Percentiles rank a stretch among this genome's conserved stretches.
phyloP scores from a whole-genome alignment of 2,113 vertebrate species.

The Andinoacara biseriatus region DNA sequence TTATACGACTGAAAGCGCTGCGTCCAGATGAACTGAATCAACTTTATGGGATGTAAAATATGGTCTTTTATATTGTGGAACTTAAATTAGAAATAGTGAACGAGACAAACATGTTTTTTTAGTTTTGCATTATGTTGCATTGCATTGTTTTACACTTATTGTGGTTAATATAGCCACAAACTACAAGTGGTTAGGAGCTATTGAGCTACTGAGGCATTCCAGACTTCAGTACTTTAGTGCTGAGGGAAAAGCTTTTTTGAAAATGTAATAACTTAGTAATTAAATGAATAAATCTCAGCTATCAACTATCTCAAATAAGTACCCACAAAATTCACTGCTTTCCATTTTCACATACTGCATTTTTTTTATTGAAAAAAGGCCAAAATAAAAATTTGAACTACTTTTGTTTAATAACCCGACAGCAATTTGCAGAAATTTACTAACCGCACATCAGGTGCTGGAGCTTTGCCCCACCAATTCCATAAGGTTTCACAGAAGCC shows the following conservation, averaged over 20 bases:
- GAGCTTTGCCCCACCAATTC: background rate
- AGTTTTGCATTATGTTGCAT: background rate
- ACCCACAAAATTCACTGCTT: too few relatives aligned
- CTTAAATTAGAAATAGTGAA: background rate
- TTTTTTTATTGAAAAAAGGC: background rate
- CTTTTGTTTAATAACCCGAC: background rate
- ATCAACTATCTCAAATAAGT: too few relatives aligned
- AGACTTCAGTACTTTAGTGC: too few relatives aligned
- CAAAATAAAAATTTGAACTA: background rate
- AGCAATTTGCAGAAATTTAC: background rate
- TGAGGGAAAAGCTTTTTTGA: too few relatives aligned
- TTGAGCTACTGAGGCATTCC: background rate
- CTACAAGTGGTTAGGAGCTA: background rate
- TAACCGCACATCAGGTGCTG: background rate
- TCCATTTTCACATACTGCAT: background rate
- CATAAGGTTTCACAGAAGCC: background rate
- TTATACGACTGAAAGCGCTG: background rate
- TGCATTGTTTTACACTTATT: background rate
- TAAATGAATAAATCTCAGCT: too few relatives aligned
- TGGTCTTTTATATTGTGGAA: background rate
- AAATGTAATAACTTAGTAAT: too few relatives aligned
- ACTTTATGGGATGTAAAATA: background rate
- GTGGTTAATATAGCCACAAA: background rate
- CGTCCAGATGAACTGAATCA: background rate
- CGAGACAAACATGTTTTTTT: background rate